A percentile compares a stretch with the other conserved stretches of the same genome.
Evolutionary conservation across 2,113 vertebrate species (phyloP).

Genomic region (Hippolais icterina): DNA sequence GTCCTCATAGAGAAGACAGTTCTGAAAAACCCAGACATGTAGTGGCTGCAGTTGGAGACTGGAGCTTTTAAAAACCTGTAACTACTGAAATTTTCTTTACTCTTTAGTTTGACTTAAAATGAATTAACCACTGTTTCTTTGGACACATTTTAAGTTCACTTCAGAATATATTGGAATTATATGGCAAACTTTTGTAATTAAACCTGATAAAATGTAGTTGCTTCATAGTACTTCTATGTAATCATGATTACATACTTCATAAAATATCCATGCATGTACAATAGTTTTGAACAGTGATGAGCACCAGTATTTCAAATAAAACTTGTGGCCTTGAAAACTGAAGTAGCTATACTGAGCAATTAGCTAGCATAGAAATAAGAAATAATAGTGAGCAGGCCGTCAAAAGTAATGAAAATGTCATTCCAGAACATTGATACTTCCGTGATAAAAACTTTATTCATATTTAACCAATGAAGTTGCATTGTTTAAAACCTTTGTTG

Average conservation of each 20-base stretch:
- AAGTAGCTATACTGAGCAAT: neutral
- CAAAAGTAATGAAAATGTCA: neutral
- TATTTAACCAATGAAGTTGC: neutral
- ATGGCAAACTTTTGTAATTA: neutral
- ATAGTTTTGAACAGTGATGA: neutral
- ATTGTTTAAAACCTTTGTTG: neutral
- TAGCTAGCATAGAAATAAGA: neutral
- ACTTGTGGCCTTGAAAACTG: neutral
- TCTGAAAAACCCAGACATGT: neutral
- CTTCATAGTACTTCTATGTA: neutral
- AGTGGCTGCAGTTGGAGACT: neutral
- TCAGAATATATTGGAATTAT: neutral
- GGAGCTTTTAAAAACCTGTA: neutral
- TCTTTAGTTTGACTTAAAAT: neutral
- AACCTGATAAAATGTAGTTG: neutral
- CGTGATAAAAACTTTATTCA: neutral
- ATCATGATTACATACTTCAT: neutral
- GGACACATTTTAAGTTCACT: neutral
- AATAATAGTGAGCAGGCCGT: neutral
- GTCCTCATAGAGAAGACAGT: neutral
- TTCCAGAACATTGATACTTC: neutral
- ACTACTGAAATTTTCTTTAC: neutral
- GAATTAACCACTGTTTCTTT: neutral
- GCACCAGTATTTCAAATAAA: neutral
- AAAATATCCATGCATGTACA: neutral